phyloP scores from a whole-genome alignment of 2,113 vertebrate genomes.

The Perognathus longimembris region DNA sequence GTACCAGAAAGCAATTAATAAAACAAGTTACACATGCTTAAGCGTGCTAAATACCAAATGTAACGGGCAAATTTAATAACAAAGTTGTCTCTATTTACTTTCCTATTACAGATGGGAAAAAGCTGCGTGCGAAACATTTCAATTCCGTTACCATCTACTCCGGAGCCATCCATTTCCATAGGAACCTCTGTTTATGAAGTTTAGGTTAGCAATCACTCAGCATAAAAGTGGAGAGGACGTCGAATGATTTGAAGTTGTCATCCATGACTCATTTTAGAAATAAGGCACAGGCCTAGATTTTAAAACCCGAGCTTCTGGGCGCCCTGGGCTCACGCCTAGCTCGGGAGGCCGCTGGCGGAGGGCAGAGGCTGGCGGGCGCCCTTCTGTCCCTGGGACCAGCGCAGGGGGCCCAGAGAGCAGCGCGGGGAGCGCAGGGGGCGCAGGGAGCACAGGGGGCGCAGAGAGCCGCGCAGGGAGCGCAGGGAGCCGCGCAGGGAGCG shows the following conservation, averaged over 20 bases:
- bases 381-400: no score
- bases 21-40: conserved; percentile 64
- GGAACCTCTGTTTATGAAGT: conserved; percentile 72
- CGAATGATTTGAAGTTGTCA: conserved; percentile 29
- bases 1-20: conserved; percentile 69
- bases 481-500: no score
- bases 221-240: conserved; percentile 68
- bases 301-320: no score
- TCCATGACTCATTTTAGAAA: conserved; percentile 60
- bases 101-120: conserved; percentile 69
- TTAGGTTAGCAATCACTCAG: conserved; percentile 51
- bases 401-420: no score
- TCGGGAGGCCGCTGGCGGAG: no score
- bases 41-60: conserved; percentile 46
- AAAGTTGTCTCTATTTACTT: conserved; percentile 61
- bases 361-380: no score
- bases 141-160: conserved; percentile 65
- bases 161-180: conserved; percentile 72
- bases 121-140: conserved; percentile 77
- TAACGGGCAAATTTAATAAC: conserved; percentile 54
- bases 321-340: no score
- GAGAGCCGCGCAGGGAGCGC: no score
- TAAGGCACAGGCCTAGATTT: background rate
- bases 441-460: no score
- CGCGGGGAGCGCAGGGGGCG: no score